Evolutionary conservation across 2,888 invertebrate species (phyloP), one percentile per base, ranked within the genome.

Genomic region (Dynastes hyllus): DNA sequence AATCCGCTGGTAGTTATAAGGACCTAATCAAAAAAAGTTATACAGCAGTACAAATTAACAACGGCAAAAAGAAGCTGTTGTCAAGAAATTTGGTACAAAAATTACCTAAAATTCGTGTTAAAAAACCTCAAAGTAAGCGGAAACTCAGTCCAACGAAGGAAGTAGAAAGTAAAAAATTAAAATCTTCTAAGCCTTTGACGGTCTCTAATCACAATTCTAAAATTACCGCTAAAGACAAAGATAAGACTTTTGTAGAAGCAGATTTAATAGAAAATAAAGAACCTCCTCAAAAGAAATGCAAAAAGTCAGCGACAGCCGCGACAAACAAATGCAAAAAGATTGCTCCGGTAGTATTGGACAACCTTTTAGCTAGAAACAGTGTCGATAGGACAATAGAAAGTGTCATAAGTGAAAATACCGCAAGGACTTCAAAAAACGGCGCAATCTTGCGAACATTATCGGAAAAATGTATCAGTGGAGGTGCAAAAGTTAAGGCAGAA

Each of bases 341-440:
- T 53, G 86, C 86, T 13, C 84, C 86, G 2, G 85, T 90, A 70
- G 86, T 92, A 58, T 88, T 92, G n/a, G 92, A 92, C 83, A 91
- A 90, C 85, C 88, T 92, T 66, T 88, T 92, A 80, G 89, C 91
- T 81, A 92, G 92, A 86, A 92, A 92, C 84, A 92, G 91, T 84
- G 90, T 92, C 63, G 92, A 92, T 80, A 89, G 91, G 83, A 88
- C 87, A 66, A 90, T 90, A 78, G 90, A 90, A 82, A 87, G 87
- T 85, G 89, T 89, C 87, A 87, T 86, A 85, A 89, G 88, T 82
- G 89, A 88, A 79, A 75, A 63, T 16, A 85, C 85, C 71, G 85
- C 82, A 76, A 81, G 83, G 75, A 84, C 82, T 81, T 53, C 70
- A 45, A 78, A 78, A 65, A 80, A 81, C 63, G 51, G 51, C 11